These are phyloP conservation scores for Tragelaphus strepsiceros DNA, from an alignment of 2,113 vertebrate species.

Conservation along the genomic window DNA sequence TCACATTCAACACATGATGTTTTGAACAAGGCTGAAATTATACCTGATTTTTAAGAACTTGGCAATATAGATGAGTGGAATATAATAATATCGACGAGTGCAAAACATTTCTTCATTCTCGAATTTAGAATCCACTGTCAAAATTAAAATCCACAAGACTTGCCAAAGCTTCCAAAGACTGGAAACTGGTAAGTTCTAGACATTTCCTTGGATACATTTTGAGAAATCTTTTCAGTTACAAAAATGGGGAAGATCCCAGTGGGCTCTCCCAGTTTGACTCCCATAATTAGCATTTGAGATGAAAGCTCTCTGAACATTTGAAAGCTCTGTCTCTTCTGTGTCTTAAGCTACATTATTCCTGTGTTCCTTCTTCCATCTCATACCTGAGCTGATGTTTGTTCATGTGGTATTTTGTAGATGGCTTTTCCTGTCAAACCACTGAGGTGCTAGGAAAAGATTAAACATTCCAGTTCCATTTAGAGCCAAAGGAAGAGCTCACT, in stretches of 20 bases:
- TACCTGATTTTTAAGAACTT: neutral
- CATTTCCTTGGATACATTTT: neutral
- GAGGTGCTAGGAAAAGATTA: neutral
- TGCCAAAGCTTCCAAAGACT: neutral
- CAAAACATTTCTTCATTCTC: neutral
- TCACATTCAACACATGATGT: neutral
- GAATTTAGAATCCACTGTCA: neutral
- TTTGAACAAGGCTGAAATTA: neutral
- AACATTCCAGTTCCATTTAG: neutral
- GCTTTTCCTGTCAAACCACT: neutral
- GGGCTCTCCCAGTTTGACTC: neutral
- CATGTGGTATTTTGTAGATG: neutral
- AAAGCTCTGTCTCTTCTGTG: neutral
- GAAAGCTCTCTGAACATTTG: neutral
- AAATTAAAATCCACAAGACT: neutral
- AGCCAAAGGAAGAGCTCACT: neutral
- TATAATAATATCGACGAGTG: neutral
- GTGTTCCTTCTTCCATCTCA: neutral
- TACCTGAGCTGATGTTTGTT: neutral
- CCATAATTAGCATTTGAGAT: neutral
- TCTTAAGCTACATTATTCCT: neutral
- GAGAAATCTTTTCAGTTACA: neutral
- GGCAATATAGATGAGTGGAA: neutral
- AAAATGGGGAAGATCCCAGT: neutral
- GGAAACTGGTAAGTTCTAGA: neutral